Conservation (phyloP, 2,888 invertebrate genomes). For the Machimus atricapillus region DNA sequence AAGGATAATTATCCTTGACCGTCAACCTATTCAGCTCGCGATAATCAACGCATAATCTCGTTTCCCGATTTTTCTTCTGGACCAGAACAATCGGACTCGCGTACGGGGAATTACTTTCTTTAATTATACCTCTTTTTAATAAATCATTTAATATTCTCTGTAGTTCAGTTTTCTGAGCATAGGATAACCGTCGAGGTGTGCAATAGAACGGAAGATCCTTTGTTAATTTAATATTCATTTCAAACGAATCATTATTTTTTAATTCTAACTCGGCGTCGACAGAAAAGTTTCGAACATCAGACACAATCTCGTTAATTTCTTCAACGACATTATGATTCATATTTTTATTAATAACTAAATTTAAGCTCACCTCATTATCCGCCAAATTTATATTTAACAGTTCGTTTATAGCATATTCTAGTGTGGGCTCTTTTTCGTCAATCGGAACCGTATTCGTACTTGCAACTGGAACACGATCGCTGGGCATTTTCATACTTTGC, state of each 20-base stretch:
- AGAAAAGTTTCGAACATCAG: background rate
- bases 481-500: too few relatives aligned
- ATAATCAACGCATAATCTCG: too few relatives aligned
- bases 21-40: background rate
- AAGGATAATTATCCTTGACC: background rate
- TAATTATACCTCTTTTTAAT: slow-evolving; percentile 29
- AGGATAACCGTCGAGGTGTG: background rate
- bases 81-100: too few relatives aligned
- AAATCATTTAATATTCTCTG: background rate
- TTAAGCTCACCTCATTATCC: background rate
- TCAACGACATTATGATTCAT: background rate
- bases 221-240: background rate
- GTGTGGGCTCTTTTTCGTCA: background rate
- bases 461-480: too few relatives aligned
- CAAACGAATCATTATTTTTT: background rate
- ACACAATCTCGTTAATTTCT: background rate
- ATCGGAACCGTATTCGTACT: background rate
- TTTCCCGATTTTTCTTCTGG: too few relatives aligned
- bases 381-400: background rate
- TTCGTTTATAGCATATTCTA: background rate
- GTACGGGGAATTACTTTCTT: too few relatives aligned
- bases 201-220: background rate
- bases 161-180: background rate
- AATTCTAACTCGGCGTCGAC: background rate
- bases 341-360: background rate